Conservation (phyloP, 2,888 invertebrate species). For the Coleophora flavipennella region DNA sequence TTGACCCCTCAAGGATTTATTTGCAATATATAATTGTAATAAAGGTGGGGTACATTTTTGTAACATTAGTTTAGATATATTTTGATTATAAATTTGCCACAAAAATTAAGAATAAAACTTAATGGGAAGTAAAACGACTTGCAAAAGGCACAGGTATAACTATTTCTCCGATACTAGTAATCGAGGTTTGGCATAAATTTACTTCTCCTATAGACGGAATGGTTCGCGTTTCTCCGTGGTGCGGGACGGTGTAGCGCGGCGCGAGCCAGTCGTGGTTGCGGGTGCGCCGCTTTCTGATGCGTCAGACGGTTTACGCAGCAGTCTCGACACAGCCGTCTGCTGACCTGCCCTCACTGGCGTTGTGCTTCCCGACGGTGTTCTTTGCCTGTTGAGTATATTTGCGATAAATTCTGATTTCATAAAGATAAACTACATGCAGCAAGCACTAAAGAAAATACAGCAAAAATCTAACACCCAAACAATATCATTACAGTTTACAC, state of each 20-base stretch:
- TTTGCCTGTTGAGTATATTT: conserved; percentile 66
- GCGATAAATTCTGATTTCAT: conserved; percentile 12
- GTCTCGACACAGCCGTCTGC: conserved; percentile 74
- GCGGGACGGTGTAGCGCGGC: conserved; percentile 54
- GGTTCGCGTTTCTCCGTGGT: conserved; percentile 77
- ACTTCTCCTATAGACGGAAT: conserved; percentile 77
- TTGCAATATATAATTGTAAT: conserved; percentile 1
- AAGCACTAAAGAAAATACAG: conserved; percentile 13
- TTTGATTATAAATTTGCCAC: conserved; percentile 20
- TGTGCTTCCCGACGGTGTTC: conserved; percentile 84
- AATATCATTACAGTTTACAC: neutral
- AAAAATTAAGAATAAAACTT: conserved; percentile 19
- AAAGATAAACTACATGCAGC: conserved; percentile 11
- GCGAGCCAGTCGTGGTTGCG: conserved; percentile 37
- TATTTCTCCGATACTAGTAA: neutral
- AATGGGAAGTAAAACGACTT: conserved; percentile 35
- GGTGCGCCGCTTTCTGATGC: conserved; percentile 77
- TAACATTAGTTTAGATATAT: conserved; percentile 26
- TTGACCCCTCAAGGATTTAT: conserved; percentile 12
- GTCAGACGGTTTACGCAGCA: conserved; percentile 78
- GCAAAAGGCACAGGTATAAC: conserved; percentile 24
- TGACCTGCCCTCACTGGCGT: conserved; percentile 79
- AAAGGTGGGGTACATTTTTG: conserved; percentile 15
- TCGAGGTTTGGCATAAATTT: too few relatives aligned
- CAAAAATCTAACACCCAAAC: neutral